Evolutionary conservation across 1,140 invertebrate genomes (phyloP), one percentile per base, ranked within the genome.

Genomic region (Ladona fulva): DNA sequence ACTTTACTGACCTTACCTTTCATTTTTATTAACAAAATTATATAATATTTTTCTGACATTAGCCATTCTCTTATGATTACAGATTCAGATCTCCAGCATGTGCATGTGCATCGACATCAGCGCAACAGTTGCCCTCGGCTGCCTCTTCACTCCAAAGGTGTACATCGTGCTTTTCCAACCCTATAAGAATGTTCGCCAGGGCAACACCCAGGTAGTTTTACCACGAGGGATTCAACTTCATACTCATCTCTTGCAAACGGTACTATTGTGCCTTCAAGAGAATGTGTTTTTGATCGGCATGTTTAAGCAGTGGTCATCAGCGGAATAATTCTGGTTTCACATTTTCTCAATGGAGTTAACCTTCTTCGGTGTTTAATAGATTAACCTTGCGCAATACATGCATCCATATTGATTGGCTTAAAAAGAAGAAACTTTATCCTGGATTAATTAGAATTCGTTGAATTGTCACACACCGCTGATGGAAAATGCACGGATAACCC

Each of bases 41-140:
- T n/a, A n/a, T 24, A 79, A 80, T 79, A 5, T 79, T 78, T 81
- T 44, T 80, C 11, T 74, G 74, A 42, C 42, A 29, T 77, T 80
- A 37, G 74, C 37, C 22, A 24, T 42, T 78, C 75, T 77, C 76
- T 73, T 44, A 79, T 78, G 81, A 79, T 84, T 83, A 76, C 87
- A 94, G 90, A 90, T 94, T 75, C 92, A 94, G 83, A 91, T 93
- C 79, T 91, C 91, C 19, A 93, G 91, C 77, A 86, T 94, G 84
- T 93, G 92, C 82, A 92, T 94, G 86, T 93, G 92, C 79, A 89
- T 94, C 79, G 93, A 89, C 81, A 88, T 94, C 76, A 93, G 92
- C 81, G 93, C 93, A 16, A 91, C 91, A 0, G 92, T 94, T 16
- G 91, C 90, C 0, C 86, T 94, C 0, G 89, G 90, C 24, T 94